Percentiles rank a stretch among this genome's conserved stretches.
Conservation (phyloP, 2,113 vertebrate genomes). For the Scophthalmus maximus region DNA sequence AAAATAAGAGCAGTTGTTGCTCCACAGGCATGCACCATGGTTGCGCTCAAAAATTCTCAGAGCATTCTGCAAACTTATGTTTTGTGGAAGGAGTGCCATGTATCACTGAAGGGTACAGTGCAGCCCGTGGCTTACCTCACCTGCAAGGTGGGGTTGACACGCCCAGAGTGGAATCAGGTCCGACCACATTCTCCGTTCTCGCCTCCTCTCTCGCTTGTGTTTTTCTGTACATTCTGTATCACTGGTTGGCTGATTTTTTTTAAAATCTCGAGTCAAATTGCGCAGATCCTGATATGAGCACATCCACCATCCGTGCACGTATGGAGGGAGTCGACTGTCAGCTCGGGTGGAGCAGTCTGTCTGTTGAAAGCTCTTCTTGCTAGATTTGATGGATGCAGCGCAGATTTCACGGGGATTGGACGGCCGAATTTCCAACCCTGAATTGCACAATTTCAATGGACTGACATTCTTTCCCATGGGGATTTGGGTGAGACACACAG, state of each 20-base stretch:
- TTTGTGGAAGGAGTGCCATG: slow-evolving; percentile 27
- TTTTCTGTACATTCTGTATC: not conserved
- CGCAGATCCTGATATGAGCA: not conserved
- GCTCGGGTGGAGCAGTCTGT: not conserved
- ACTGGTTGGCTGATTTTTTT: not conserved
- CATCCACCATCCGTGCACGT: not conserved
- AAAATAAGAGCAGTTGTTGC: not conserved
- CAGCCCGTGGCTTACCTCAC: slow-evolving; percentile 32
- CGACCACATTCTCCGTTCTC: slow-evolving; percentile 59
- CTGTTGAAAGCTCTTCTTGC: not conserved
- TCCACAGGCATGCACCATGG: not conserved
- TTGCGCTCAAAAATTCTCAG: not conserved
- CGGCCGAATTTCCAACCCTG: not conserved
- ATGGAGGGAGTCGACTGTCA: not conserved
- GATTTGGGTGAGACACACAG: slow-evolving; percentile 4
- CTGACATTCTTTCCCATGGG: slow-evolving; percentile 18
- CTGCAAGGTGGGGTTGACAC: slow-evolving; percentile 52
- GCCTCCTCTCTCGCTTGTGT: not conserved
- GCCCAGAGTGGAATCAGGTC: slow-evolving; percentile 62
- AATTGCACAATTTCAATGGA: slow-evolving; percentile 2
- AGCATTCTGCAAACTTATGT: not conserved
- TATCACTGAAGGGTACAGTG: not conserved
- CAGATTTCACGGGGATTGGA: not conserved
- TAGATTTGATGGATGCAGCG: not conserved
- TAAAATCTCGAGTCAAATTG: not conserved